These are phyloP conservation scores for Drosophila pseudotalamancana DNA, from an alignment of 2,888 invertebrate genomes.

Conservation along the genomic window DNA sequence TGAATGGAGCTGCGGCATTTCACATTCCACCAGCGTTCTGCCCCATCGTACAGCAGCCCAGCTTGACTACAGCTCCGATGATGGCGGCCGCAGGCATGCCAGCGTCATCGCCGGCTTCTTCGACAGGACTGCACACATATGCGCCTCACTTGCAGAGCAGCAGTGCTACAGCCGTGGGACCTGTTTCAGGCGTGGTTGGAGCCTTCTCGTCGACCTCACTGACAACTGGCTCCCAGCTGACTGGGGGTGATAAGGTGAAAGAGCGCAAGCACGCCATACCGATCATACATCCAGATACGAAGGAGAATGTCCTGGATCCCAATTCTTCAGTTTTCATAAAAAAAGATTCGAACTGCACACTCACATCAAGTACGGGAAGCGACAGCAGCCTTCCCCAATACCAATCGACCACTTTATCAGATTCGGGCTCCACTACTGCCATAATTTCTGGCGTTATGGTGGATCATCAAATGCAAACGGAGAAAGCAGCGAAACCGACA, in stretches of 20 bases:
- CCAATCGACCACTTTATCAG: conserved; percentile 26
- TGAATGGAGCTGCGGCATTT: conserved; percentile 68
- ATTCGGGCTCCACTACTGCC: conserved; percentile 15
- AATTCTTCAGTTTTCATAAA: conserved; percentile 60
- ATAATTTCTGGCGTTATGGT: conserved; percentile 45
- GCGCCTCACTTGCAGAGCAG: conserved; percentile 46
- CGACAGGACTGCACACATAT: conserved; percentile 56
- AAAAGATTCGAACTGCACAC: conserved; percentile 57
- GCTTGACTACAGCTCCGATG: conserved; percentile 47
- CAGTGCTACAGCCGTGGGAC: conserved; percentile 33
- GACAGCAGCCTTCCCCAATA: conserved; percentile 49
- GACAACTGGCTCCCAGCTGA: conserved; percentile 6
- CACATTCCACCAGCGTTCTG: conserved; percentile 69
- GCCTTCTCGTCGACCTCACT: conserved; percentile 41
- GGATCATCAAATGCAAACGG: conserved; percentile 74
- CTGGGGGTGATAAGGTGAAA: conserved; percentile 50
- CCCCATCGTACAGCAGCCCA: conserved; percentile 50
- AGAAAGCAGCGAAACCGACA: conserved; percentile 24
- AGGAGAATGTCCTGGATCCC: conserved; percentile 76
- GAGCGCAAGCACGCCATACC: conserved; percentile 81
- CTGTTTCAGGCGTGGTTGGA: conserved; percentile 17
- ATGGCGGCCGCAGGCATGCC: conserved; percentile 53
- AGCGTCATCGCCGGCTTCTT: conserved; percentile 20
- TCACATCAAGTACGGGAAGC: conserved; percentile 51
- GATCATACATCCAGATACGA: conserved; percentile 82